Conservation (phyloP, 2,797 vertebrate genomes). For the Cercopithecus petaurista region DNA sequence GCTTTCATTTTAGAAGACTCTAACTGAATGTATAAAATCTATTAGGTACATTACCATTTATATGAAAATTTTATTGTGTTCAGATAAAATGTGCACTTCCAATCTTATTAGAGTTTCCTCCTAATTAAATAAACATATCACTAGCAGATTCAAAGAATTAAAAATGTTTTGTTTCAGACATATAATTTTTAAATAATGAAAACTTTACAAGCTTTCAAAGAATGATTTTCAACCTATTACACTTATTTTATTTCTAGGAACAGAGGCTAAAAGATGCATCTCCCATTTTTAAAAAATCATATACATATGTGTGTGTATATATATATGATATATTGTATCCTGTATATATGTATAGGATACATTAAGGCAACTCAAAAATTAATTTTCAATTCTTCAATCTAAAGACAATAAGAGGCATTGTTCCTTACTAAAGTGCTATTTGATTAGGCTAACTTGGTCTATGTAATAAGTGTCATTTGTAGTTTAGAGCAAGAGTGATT, state of each 20-base stretch:
- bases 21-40: conserved; percentile 67
- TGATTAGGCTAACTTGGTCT: background rate
- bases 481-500: background rate
- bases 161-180: conserved; percentile 57
- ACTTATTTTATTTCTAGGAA: conserved; percentile 52
- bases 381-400: conserved; percentile 29
- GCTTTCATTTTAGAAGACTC: conserved; percentile 61
- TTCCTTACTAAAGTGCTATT: background rate
- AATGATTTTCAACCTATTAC: conserved; percentile 2
- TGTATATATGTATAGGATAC: background rate
- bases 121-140: conserved; percentile 67
- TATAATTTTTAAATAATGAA: conserved; percentile 69
- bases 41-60: conserved; percentile 65
- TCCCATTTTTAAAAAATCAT: conserved; percentile 30
- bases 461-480: background rate
- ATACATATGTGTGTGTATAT: background rate
- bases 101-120: conserved; percentile 43
- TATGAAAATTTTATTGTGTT: conserved; percentile 61
- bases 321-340: too few species aligned
- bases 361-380: conserved; percentile 44
- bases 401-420: background rate
- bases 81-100: conserved; percentile 64
- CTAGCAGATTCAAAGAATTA: conserved; percentile 43
- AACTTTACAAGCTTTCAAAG: background rate
- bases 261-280: background rate